phyloP scores from a whole-genome alignment of 1,140 invertebrate genomes.

The Dufourea novaeangliae region DNA sequence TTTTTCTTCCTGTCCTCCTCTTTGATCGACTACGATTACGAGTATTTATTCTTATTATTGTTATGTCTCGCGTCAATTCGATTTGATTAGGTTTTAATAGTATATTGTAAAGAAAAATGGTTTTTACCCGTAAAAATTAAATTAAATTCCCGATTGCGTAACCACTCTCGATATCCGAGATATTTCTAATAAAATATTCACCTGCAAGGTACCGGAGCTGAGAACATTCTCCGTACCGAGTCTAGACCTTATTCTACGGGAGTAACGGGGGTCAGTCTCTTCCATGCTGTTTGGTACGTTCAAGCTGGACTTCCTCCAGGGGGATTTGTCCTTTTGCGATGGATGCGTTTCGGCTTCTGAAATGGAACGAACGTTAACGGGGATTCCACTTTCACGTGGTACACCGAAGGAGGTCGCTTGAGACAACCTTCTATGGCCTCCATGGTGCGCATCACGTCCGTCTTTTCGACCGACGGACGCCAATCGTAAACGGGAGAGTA shows the following conservation, averaged over 20 bases:
- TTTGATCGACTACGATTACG: conserved; percentile 79
- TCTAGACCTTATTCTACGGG: conserved; percentile 80
- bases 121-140: too few species aligned
- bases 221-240: conserved; percentile 79
- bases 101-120: too few species aligned
- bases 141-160: too few species aligned
- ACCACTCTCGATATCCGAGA: too few species aligned
- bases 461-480: conserved; percentile 90
- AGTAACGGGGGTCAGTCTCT: conserved; percentile 81
- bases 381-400: too few species aligned
- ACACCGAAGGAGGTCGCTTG: background rate
- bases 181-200: conserved; percentile 55
- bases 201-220: conserved; percentile 79
- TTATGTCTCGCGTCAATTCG: too few species aligned
- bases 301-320: conserved; percentile 88
- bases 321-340: conserved; percentile 87
- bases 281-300: conserved; percentile 85
- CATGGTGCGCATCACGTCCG: conserved; percentile 91
- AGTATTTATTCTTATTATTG: too few species aligned
- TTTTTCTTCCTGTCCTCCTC: conserved; percentile 82
- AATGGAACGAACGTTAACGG: conserved; percentile 52
- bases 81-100: too few species aligned
- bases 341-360: conserved; percentile 87
- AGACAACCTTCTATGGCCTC: conserved; percentile 91
- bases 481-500: conserved; percentile 89